Evolutionary conservation across 1,140 invertebrate species (phyloP).

Genomic region (Andrena cerasifolii): DNA sequence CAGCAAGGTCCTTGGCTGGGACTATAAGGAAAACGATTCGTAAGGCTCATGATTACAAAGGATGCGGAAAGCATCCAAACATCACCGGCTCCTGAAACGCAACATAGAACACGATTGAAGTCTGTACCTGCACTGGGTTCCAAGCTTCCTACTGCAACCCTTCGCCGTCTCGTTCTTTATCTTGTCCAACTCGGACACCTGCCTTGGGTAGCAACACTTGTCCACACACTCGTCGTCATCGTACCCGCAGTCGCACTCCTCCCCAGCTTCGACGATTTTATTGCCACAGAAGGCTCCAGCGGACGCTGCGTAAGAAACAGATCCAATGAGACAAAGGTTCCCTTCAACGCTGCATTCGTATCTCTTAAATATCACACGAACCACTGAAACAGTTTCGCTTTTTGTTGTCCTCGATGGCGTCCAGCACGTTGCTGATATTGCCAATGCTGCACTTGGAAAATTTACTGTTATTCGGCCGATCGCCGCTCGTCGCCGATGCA

Average conservation of each 20-base stretch:
- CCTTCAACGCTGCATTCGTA: fast-evolving
- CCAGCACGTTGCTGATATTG: constrained; percentile 97
- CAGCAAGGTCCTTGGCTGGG: constrained; percentile 99
- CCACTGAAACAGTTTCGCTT: constrained; percentile 97
- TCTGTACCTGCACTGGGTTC: constrained; percentile 90
- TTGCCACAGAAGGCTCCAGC: constrained; percentile 99
- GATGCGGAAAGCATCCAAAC: background rate
- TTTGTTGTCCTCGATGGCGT: constrained; percentile 94
- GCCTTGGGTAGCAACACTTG: constrained; percentile 95
- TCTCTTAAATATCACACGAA: constrained; percentile 67
- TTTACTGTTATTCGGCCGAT: constrained; percentile 96
- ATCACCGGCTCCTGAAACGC: background rate
- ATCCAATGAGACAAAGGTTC: background rate
- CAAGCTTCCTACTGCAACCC: constrained; percentile 90
- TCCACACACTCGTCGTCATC: constrained; percentile 96
- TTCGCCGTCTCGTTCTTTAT: constrained; percentile 88
- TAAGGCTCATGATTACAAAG: background rate
- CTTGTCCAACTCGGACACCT: constrained; percentile 87
- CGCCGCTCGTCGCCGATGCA: constrained; percentile 96
- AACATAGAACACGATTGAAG: background rate
- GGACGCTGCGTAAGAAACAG: constrained; percentile 84
- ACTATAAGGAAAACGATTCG: constrained; percentile 81
- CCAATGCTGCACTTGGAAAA: constrained; percentile 96
- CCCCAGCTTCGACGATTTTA: constrained; percentile 98
- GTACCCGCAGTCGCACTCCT: constrained; percentile 99